A percentile compares a stretch with the other conserved stretches of the same genome.
phyloP scores from a whole-genome alignment of 2,888 invertebrate genomes.

The Hyles lineata region DNA sequence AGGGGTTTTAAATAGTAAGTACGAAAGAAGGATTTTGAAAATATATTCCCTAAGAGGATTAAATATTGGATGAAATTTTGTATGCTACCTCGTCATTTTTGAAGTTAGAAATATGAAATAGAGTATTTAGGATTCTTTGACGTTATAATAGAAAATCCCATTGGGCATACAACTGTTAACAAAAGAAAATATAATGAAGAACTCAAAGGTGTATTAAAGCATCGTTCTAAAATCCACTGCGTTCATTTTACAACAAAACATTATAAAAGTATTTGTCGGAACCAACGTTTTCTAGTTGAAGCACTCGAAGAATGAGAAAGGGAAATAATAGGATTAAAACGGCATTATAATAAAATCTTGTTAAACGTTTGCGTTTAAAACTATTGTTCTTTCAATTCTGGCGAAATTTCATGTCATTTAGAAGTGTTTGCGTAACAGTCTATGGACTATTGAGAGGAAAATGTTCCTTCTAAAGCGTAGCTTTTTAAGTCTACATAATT shows the following conservation, averaged over 20 bases:
- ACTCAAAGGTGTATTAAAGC: neutral
- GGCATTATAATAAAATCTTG: slow-evolving; percentile 6
- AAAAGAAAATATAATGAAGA: no score
- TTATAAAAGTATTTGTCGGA: slow-evolving; percentile 6
- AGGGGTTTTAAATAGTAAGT: no score
- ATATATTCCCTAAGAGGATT: no score
- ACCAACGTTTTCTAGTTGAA: slow-evolving; percentile 3
- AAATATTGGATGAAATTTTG: no score
- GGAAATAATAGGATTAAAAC: slow-evolving; percentile 6
- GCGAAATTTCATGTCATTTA: neutral
- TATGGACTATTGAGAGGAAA: neutral
- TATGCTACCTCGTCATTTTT: no score
- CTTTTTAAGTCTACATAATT: no score
- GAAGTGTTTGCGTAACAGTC: neutral
- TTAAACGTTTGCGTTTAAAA: slow-evolving; percentile 3
- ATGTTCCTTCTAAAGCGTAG: neutral
- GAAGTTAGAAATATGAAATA: no score
- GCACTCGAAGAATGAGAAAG: neutral
- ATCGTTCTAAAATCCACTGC: neutral
- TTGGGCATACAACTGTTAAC: no score
- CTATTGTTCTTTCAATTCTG: slow-evolving; percentile 3
- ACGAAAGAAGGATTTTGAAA: no score
- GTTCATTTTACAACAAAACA: slow-evolving; percentile 1
- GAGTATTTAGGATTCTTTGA: no score
- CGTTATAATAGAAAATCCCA: no score